phyloP scores from a whole-genome alignment of 2,797 vertebrate genomes.

The Cheirogaleus major region DNA sequence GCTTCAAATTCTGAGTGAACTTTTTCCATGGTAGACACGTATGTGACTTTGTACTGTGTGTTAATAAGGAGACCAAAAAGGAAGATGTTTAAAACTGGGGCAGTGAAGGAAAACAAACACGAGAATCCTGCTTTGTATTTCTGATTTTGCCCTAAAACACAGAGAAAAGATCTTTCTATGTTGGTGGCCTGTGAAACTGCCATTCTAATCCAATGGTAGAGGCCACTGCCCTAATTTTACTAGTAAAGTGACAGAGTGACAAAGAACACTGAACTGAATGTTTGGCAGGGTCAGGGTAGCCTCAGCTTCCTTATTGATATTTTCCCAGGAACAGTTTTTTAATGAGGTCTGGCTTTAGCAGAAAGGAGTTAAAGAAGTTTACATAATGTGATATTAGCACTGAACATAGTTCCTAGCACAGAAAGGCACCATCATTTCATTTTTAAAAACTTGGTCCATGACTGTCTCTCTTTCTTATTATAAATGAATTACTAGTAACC shows the following conservation, averaged over 20 bases:
- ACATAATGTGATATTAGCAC: background rate
- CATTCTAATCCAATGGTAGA: background rate
- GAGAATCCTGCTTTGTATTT: background rate
- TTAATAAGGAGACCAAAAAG: background rate
- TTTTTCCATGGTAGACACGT: background rate
- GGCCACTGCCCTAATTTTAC: background rate
- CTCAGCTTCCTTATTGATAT: background rate
- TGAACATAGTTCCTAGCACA: background rate
- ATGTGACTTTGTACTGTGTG: background rate
- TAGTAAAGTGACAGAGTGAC: background rate
- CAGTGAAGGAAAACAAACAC: background rate
- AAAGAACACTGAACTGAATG: background rate
- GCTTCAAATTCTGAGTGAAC: background rate
- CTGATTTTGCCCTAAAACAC: background rate
- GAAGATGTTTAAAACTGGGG: background rate
- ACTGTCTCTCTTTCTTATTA: background rate
- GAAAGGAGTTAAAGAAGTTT: background rate
- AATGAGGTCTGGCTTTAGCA: conserved; percentile 21
- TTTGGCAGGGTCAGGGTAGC: background rate
- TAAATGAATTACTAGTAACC: background rate
- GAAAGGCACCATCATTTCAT: background rate
- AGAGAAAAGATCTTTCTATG: background rate
- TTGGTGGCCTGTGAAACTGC: background rate
- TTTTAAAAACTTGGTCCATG: background rate
- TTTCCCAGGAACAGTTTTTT: background rate